These are phyloP conservation scores for Drosophila nikananu DNA, from an alignment of 1,140 invertebrate species.

Conservation along the genomic window DNA sequence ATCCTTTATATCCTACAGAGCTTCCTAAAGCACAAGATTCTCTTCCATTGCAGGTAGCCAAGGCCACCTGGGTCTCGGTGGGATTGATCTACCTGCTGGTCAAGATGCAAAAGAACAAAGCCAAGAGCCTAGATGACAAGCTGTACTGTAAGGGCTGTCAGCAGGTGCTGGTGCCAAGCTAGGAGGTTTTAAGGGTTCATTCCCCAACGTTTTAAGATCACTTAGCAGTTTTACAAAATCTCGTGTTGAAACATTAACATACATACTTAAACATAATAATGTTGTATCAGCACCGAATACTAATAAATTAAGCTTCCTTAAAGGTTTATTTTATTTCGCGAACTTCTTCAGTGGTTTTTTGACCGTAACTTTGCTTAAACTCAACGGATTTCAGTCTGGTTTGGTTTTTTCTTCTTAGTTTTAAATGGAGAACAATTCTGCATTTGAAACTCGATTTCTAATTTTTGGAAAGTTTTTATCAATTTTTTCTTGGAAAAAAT, in stretches of 20 bases:
- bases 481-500: no score
- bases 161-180: constrained; percentile 27
- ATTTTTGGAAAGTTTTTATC: no score
- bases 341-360: no score
- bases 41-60: constrained; percentile 89
- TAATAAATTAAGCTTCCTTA: neutral
- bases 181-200: neutral
- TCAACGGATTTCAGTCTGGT: no score
- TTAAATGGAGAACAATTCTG: no score
- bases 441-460: no score
- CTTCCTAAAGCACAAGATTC: neutral
- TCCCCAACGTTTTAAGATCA: neutral
- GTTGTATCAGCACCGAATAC: neutral
- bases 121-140: constrained; percentile 44
- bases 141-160: constrained; percentile 67
- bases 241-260: neutral
- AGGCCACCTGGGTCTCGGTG: constrained; percentile 65
- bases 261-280: neutral
- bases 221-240: constrained; percentile 2
- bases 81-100: constrained; percentile 60
- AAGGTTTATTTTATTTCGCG: no score
- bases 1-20: neutral
- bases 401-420: no score
- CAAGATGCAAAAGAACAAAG: constrained; percentile 52
- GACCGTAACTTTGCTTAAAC: no score